A percentile compares a stretch with the other conserved stretches of the same genome.
Evolutionary conservation across 92 coral and sea anemone species (phyloP).

Genomic region (Heteractis magnifica): DNA sequence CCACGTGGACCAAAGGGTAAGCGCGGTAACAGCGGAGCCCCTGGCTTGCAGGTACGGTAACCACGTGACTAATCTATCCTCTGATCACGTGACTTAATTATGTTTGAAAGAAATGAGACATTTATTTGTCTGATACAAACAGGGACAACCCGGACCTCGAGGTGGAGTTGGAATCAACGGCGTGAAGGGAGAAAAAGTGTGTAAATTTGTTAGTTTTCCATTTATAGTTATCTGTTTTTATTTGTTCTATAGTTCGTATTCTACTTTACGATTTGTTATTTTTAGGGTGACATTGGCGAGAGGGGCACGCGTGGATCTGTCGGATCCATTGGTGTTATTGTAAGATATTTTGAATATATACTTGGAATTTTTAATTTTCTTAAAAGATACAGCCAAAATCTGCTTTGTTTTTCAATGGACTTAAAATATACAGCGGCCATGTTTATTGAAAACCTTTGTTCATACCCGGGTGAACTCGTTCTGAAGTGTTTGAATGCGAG

Average conservation of each 20-base stretch:
- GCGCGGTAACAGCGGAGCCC: slow-evolving; percentile 9
- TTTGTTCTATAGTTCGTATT: neutral
- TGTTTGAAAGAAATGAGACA: neutral
- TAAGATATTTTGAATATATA: neutral
- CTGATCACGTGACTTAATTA: neutral
- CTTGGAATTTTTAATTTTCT: neutral
- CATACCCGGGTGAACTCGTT: too few relatives aligned
- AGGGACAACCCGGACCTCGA: slow-evolving; percentile 33
- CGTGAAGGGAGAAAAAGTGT: slow-evolving; percentile 39
- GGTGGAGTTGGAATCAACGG: slow-evolving; percentile 38
- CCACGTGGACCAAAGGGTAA: slow-evolving; percentile 23
- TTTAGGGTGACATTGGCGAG: slow-evolving; percentile 29
- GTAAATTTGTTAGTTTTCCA: neutral
- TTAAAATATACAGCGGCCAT: too few relatives aligned
- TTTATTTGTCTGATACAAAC: neutral
- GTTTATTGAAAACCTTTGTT: neutral
- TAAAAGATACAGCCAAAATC: too few relatives aligned
- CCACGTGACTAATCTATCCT: neutral
- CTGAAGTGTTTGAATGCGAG: too few relatives aligned
- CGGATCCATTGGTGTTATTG: slow-evolving; percentile 28
- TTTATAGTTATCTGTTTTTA: neutral
- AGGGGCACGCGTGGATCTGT: slow-evolving; percentile 26
- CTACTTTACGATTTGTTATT: neutral
- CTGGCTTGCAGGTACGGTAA: slow-evolving; percentile 3
- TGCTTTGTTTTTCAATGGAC: too few relatives aligned